These are phyloP conservation scores for Pseudolycoriella hygida DNA, from an alignment of 2,888 invertebrate genomes.

Conservation along the genomic window DNA sequence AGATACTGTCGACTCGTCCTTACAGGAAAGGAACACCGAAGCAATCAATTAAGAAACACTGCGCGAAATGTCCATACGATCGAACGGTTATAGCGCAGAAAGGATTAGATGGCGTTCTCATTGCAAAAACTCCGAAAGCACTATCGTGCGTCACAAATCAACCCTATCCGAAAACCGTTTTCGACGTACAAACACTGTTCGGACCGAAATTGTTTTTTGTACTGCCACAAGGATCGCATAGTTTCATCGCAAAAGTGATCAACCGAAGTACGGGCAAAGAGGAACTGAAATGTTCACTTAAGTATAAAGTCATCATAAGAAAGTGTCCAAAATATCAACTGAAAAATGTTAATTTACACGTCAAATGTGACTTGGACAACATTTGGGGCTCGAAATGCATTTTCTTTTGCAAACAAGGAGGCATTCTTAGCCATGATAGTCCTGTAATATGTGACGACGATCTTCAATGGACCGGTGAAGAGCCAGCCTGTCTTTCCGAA, in stretches of 20 bases:
- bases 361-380: conserved; percentile 11
- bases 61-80: conserved; percentile 13
- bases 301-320: conserved; percentile 13
- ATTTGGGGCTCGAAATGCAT: conserved; percentile 14
- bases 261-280: conserved; percentile 10
- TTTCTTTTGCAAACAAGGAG: conserved; percentile 12
- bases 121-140: conserved; percentile 11
- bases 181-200: conserved; percentile 13
- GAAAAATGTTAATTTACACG: conserved; percentile 9
- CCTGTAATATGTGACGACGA: conserved; percentile 12
- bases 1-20: not conserved
- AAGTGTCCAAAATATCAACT: conserved; percentile 11
- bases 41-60: conserved; percentile 2
- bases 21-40: too few relatives aligned
- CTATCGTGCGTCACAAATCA: conserved; percentile 11
- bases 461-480: conserved; percentile 13
- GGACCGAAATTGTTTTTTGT: conserved; percentile 11
- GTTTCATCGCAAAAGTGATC: conserved; percentile 11
- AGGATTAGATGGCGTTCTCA: conserved; percentile 12
- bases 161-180: conserved; percentile 10
- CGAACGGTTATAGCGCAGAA: conserved; percentile 12
- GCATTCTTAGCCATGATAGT: conserved; percentile 9
- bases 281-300: conserved; percentile 12
- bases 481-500: conserved; percentile 11
- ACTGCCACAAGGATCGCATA: conserved; percentile 13